These are phyloP conservation scores for Spisula solida DNA, from an alignment of 2,888 invertebrate genomes.

Conservation along the genomic window DNA sequence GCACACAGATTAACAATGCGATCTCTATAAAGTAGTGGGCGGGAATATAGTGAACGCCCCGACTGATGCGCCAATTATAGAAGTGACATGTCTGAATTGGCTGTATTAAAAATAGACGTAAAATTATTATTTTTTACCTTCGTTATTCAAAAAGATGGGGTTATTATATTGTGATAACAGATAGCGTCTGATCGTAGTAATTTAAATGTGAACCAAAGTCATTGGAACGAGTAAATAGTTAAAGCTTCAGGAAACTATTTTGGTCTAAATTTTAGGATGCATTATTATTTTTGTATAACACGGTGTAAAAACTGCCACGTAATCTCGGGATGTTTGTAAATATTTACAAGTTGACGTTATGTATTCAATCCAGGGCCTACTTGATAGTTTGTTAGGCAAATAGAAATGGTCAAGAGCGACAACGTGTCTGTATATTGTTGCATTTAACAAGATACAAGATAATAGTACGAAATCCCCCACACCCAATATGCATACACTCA, in stretches of 20 bases:
- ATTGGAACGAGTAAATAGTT: background rate
- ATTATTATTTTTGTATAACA: background rate
- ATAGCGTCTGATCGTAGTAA: background rate
- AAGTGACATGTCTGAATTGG: background rate
- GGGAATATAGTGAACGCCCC: conserved; percentile 30
- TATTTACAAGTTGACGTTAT: background rate
- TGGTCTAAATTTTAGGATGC: background rate
- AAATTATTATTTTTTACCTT: background rate
- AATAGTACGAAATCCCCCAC: no score
- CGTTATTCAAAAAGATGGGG: background rate
- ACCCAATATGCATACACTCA: no score
- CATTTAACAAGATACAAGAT: no score
- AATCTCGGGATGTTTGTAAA: background rate
- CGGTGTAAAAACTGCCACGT: background rate
- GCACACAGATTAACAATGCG: background rate
- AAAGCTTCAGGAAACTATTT: background rate
- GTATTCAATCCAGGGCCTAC: background rate
- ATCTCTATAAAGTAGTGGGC: background rate
- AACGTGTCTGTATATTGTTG: no score
- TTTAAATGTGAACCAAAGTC: background rate
- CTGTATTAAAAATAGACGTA: conserved; percentile 16
- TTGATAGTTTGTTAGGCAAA: background rate
- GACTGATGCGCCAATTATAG: background rate
- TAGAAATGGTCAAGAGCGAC: background rate
- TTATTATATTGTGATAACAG: background rate